These are phyloP conservation scores for Tinamus major DNA, from an alignment of 2,797 vertebrate genomes.

Conservation along the genomic window DNA sequence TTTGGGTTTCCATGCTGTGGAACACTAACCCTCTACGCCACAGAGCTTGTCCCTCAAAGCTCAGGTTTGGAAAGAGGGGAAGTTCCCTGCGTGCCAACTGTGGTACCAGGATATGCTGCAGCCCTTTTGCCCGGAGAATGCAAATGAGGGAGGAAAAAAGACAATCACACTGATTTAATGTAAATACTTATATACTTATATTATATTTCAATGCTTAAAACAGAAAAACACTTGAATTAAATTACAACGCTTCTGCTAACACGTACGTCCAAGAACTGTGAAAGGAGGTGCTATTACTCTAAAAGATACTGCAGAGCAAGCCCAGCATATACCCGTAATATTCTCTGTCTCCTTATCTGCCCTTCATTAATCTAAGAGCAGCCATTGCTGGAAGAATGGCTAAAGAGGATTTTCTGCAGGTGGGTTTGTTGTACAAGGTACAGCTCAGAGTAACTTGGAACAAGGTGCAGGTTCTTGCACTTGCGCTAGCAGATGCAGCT, in stretches of 20 bases:
- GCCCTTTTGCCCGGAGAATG: neutral
- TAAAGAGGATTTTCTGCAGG: neutral
- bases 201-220: conserved; percentile 75
- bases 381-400: neutral
- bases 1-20: neutral
- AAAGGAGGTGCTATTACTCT: conserved; percentile 49
- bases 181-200: no score
- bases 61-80: neutral
- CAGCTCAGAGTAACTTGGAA: neutral
- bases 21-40: neutral
- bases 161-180: conserved; percentile 47
- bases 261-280: conserved; percentile 38
- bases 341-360: neutral
- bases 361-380: neutral
- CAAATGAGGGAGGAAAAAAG: neutral
- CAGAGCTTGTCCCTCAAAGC: neutral
- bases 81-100: neutral
- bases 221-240: conserved; percentile 74
- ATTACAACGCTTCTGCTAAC: conserved; percentile 73
- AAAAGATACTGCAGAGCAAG: conserved; percentile 39
- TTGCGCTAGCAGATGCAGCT: neutral
- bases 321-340: conserved; percentile 28
- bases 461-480: neutral
- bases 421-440: neutral
- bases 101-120: neutral